phyloP scores from a whole-genome alignment of 1,140 invertebrate species.

The Trichomalopsis sarcophagae region DNA sequence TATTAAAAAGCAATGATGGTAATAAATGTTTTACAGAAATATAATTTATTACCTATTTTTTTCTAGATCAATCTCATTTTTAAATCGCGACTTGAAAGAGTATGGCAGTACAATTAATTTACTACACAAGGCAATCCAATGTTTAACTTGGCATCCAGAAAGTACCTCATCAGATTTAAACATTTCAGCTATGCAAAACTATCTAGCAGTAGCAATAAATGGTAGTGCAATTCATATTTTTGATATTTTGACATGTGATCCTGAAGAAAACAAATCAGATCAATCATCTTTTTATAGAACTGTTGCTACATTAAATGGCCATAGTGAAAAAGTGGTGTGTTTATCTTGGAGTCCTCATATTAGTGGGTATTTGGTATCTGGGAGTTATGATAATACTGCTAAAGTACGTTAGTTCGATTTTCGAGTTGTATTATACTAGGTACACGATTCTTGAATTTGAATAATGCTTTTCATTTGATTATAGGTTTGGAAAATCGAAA shows the following conservation, averaged over 20 bases:
- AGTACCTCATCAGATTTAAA: conserved; percentile 76
- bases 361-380: conserved; percentile 80
- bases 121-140: conserved; percentile 79
- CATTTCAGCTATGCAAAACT: conserved; percentile 77
- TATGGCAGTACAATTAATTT: conserved; percentile 54
- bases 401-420: conserved; percentile 75
- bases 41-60: conserved; percentile 50
- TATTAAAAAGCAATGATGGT: conserved; percentile 4
- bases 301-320: conserved; percentile 77
- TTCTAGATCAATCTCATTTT: conserved; percentile 63
- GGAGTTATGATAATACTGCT: conserved; percentile 81
- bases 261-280: conserved; percentile 31
- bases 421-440: background rate
- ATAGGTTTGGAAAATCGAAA: conserved; percentile 83
- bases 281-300: conserved; percentile 61
- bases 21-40: background rate
- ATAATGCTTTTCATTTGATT: conserved; percentile 25
- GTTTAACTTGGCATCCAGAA: conserved; percentile 83
- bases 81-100: conserved; percentile 60
- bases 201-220: conserved; percentile 80
- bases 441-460: too few species aligned
- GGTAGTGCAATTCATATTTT: conserved; percentile 76
- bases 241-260: conserved; percentile 67
- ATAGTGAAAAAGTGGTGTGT: conserved; percentile 77
- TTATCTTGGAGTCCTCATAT: conserved; percentile 85